Percentiles rank a stretch among this genome's conserved stretches.
These are phyloP conservation scores for Chorisops tibialis DNA, from an alignment of 2,888 invertebrate species.

Conservation along the genomic window DNA sequence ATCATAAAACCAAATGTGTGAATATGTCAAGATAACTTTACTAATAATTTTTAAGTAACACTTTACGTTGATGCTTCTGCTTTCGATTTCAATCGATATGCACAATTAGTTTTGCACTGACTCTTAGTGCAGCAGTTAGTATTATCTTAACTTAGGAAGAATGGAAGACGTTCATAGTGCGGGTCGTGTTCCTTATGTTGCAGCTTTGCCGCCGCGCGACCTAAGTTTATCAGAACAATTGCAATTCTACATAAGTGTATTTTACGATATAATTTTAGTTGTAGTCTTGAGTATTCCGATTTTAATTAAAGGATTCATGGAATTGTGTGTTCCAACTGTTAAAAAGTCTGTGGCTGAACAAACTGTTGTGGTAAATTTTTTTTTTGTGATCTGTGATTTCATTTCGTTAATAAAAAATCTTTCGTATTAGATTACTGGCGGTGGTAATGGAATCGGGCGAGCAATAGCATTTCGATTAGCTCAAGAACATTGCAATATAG, in stretches of 20 bases:
- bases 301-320: neutral
- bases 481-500: slow-evolving; percentile 50
- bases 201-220: slow-evolving; percentile 20
- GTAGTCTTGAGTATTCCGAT: slow-evolving; percentile 5
- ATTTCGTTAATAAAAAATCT: no score
- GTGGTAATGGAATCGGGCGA: slow-evolving; percentile 53
- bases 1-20: no score
- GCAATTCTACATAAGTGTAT: neutral
- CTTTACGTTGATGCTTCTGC: no score
- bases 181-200: slow-evolving; percentile 31
- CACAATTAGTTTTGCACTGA: no score
- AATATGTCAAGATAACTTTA: no score
- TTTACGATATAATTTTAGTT: neutral
- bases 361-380: slow-evolving; percentile 23
- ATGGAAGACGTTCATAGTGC: slow-evolving; percentile 36
- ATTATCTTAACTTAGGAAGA: no score
- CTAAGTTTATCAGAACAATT: slow-evolving; percentile 20
- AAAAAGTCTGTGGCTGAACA: slow-evolving; percentile 11
- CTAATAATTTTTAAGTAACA: no score
- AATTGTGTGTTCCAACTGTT: neutral
- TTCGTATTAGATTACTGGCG: slow-evolving; percentile 52
- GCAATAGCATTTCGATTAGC: slow-evolving; percentile 51
- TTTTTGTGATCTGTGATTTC: no score
- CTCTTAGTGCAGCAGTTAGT: no score
- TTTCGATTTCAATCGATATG: no score